Evolutionary conservation across 1,140 invertebrate species (phyloP).

Genomic region (Trypoxylus dichotomus): DNA sequence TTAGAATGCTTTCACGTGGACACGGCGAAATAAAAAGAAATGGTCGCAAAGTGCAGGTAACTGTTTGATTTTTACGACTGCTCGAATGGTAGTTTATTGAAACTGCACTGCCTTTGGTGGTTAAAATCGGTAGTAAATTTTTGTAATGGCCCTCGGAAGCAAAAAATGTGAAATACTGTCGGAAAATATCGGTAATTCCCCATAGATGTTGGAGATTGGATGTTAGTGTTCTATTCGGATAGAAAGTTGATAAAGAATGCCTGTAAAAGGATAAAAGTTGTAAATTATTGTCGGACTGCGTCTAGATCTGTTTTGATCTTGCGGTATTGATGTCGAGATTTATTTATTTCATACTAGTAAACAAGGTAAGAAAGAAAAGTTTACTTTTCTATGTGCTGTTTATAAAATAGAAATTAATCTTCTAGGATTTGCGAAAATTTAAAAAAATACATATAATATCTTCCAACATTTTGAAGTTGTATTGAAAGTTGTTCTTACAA

Average conservation of each 20-base stretch:
- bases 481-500: too few relatives aligned
- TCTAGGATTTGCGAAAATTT: too few relatives aligned
- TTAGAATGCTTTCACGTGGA: background rate
- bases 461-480: too few relatives aligned
- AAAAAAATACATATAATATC: too few relatives aligned
- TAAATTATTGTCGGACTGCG: background rate
- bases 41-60: background rate
- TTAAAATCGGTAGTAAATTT: background rate
- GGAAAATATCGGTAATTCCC: conserved; percentile 1
- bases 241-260: background rate
- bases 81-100: background rate
- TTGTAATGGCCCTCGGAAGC: background rate
- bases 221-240: background rate
- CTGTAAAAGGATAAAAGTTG: background rate
- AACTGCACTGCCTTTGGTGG: background rate
- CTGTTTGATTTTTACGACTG: conserved; percentile 1
- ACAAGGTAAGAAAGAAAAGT: too few relatives aligned
- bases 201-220: conserved; percentile 26
- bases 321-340: background rate
- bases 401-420: too few relatives aligned
- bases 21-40: background rate
- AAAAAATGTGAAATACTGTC: background rate
- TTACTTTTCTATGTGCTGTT: too few relatives aligned
- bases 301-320: background rate
- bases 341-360: too few relatives aligned